Conservation (phyloP, 2,797 vertebrate genomes). For the Momotus momota region DNA sequence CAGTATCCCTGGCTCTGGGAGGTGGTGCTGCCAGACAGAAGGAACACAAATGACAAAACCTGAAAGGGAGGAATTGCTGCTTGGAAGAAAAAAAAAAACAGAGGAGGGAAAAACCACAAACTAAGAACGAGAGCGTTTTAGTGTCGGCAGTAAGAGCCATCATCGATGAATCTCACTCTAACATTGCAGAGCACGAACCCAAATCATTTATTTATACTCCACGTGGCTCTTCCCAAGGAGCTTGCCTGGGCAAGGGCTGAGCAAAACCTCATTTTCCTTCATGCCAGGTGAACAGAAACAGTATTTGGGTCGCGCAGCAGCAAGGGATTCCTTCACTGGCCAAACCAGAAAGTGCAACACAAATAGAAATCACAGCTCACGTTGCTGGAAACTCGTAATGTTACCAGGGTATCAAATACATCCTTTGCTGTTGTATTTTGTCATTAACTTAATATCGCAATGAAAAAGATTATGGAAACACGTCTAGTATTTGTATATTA, state of each 20-base stretch:
- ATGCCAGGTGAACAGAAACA: not conserved
- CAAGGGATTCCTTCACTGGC: not conserved
- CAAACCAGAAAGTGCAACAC: not conserved
- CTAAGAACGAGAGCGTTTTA: not conserved
- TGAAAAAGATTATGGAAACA: not conserved
- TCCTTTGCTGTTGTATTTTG: not conserved
- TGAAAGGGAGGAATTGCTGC: not conserved
- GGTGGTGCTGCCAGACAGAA: not conserved
- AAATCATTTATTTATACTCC: not conserved
- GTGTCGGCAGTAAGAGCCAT: not conserved
- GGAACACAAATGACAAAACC: not conserved
- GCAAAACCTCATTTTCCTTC: not conserved
- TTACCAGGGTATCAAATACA: not conserved
- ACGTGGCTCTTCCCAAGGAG: not conserved
- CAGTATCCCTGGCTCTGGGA: not conserved
- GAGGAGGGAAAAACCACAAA: not conserved
- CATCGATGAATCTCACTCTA: not conserved
- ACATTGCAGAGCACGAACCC: not conserved
- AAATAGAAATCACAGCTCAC: not conserved
- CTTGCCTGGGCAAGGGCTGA: not conserved
- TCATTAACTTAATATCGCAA: not conserved
- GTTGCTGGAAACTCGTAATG: not conserved
- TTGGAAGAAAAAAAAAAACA: not conserved
- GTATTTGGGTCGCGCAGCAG: not conserved
- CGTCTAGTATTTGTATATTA: not conserved